Evolutionary conservation across 2,113 vertebrate genomes (phyloP).

Genomic region (Barnardius zonarius): DNA sequence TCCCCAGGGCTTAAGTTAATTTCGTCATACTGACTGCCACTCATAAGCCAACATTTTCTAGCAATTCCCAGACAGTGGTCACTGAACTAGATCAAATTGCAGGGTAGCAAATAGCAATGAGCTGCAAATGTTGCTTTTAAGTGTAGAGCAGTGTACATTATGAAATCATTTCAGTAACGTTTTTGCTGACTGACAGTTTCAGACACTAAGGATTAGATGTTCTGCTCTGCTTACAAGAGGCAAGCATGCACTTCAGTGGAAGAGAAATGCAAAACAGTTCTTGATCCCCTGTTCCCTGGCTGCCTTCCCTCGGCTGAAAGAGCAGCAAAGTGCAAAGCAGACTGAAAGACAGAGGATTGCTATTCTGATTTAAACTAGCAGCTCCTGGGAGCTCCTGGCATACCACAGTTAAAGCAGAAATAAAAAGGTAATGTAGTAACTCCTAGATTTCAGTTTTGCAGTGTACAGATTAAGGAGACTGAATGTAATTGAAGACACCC

Average conservation of each 20-base stretch:
- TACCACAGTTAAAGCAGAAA: neutral
- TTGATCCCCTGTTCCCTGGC: neutral
- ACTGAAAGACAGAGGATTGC: neutral
- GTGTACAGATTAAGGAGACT: neutral
- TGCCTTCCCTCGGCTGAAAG: neutral
- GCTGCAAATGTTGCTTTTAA: neutral
- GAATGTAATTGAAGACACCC: neutral
- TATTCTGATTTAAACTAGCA: neutral
- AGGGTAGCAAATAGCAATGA: neutral
- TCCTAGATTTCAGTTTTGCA: neutral
- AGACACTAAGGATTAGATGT: neutral
- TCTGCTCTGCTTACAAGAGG: neutral
- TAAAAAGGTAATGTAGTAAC: neutral
- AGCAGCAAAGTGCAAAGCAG: neutral
- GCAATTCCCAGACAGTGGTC: neutral
- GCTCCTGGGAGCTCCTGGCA: neutral
- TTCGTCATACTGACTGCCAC: neutral
- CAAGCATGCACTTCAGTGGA: neutral
- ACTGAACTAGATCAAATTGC: neutral
- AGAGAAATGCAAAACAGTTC: neutral
- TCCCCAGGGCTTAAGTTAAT: neutral
- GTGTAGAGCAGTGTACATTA: neutral
- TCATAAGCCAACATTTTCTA: neutral
- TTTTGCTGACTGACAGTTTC: neutral
- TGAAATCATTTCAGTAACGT: neutral